Base-by-base conservation (phyloP, 2,888 invertebrate species). In the Callinectes sapidus region DNA sequence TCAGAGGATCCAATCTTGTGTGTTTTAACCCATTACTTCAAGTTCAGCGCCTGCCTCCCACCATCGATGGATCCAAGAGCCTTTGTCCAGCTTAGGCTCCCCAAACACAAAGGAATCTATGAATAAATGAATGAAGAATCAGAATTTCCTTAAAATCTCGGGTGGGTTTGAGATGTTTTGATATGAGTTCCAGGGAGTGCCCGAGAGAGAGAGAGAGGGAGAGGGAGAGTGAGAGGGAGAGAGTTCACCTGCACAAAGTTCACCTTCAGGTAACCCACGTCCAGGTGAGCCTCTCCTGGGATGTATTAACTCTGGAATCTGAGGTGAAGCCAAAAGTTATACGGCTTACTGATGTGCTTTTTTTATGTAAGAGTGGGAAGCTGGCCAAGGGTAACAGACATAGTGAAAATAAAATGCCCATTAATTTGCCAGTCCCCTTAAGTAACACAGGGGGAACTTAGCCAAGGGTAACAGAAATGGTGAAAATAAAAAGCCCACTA, bases 21-120 rank as follows among this genome's bases (percentile, higher is more conserved):
- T 92, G 92, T 92, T 92, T 92, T 92, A 92, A 92, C 92, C 92
- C 90, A 92, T 92, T 92, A 92, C 92, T 92, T 92, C 92, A 92
- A 92, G 92, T 92, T 92, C 92, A 92, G 92, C 92, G 90, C 90
- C 39, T 66, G 89, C 87, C 87, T 87, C 86, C 90, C 81, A 77
- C 90, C 92, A 92, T 92, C 92, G 92, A 92, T 90, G 92, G 90
- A 90, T 92, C 92, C 92, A 55, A 88, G 90, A 87, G 90, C 90
- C 92, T 87, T 77, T 92, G 92, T 90, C 92, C 92, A 90, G 92
- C 92, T 92, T 92, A 92, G 48, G 87, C 91, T 87, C 90, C 90
- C 90, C 89, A 88, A 55, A 90, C 92, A 92, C 92, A 92, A 92
- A 92, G 92, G 92, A 87, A 90, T 92, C 92, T 88, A 92, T 92